phyloP scores from a whole-genome alignment of 2,888 invertebrate genomes.

The Drosophila rellima region DNA sequence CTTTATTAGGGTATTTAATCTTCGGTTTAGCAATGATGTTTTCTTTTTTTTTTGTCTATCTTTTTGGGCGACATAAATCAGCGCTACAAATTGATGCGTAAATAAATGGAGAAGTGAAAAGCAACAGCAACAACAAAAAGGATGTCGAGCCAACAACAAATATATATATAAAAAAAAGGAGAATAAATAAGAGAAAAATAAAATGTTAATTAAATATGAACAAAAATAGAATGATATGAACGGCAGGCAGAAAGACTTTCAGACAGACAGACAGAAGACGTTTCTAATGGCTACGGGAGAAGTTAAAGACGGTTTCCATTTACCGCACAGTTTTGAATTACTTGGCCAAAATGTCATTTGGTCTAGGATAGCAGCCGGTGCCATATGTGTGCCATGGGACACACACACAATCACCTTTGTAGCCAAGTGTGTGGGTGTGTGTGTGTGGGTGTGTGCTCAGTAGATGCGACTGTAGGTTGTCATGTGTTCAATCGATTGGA shows the following conservation, averaged over 20 bases:
- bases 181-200: constrained; percentile 35
- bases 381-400: constrained; percentile 48
- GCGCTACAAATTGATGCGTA: constrained; percentile 77
- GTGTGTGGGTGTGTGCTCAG: constrained; percentile 35
- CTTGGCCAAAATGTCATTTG: constrained; percentile 40
- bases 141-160: constrained; percentile 38
- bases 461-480: constrained; percentile 61
- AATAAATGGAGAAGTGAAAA: constrained; percentile 60
- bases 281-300: constrained; percentile 23
- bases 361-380: constrained; percentile 43
- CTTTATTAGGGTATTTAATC: constrained; percentile 4
- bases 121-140: constrained; percentile 42
- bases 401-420: constrained; percentile 13
- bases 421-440: not conserved
- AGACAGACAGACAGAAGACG: constrained; percentile 1
- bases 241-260: constrained; percentile 10
- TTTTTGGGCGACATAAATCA: constrained; percentile 69
- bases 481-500: constrained; percentile 80
- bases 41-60: constrained; percentile 13
- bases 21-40: not conserved
- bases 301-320: constrained; percentile 48
- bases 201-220: constrained; percentile 74
- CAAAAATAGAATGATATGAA: constrained; percentile 68
- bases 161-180: constrained; percentile 1
- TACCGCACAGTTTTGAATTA: constrained; percentile 57